Base-by-base conservation (phyloP, 2,113 vertebrate genomes). In the Oenanthe melanoleuca region DNA sequence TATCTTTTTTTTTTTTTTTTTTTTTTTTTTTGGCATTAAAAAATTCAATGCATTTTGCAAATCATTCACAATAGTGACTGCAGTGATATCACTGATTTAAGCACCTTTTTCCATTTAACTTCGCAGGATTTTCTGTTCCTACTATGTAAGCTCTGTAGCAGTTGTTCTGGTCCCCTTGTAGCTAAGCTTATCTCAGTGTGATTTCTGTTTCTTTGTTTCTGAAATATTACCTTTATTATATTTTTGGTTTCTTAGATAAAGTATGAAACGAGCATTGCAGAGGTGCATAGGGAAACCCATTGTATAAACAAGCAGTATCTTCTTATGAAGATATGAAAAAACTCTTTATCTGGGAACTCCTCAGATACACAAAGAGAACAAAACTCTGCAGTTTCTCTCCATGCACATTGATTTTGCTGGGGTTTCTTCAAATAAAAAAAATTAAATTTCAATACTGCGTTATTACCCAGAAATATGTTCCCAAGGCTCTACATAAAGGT, bases 131-230 rank as follows among this genome's bases (percentile, higher is more conserved):
- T 80, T 79, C 65, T 87, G 17, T 65, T 15, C 61, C 70, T 87
- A 56, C 38, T 31, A 14, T 45, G 12, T 75, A 79, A 88, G 52
- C 44, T 75, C 69, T 74, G 33, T 45, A 71, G 73, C 11, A 34
- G 69, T 64, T 86, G 26, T 49, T 80, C 66, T 61, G 28, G 50
- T 64, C 17, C 31, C 65, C 91, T 78, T 79, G 38, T 52, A 91
- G 61, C 57, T 72, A 47, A 71, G 61, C 40, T 86, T 92, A 70
- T 57, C 44, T 69, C 73, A 81, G 7, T 79, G 59, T 69, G 77
- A 82, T 79, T 92, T 79, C 61, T 71, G 7, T 83, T 83, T 70
- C 55, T 86, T 73, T 88, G 47, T 86, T 96, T 92, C 65, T 56
- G 56, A 84, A 95, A 81, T 57, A 60, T 50, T 81, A 65, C 56